A percentile compares a stretch with the other conserved stretches of the same genome.
phyloP scores from a whole-genome alignment of 2,888 invertebrate genomes.

The Bhutanitis thaidina region DNA sequence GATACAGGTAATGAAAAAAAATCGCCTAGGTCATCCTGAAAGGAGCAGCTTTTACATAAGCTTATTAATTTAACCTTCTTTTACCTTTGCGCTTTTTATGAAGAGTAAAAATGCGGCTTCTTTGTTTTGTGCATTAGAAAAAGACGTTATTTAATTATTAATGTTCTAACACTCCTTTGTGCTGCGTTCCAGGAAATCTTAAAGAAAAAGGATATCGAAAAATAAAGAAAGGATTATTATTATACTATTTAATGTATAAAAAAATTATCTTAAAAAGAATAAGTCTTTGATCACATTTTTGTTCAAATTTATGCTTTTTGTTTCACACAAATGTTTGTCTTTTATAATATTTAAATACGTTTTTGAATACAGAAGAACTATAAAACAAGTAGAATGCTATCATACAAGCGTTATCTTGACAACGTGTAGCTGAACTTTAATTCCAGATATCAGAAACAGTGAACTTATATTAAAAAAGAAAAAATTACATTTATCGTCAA shows the following conservation, averaged over 20 bases:
- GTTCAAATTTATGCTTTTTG: no score
- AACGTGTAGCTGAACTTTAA: no score
- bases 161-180: constrained; percentile 19
- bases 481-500: no score
- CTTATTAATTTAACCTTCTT: constrained; percentile 53
- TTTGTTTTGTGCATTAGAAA: constrained; percentile 11
- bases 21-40: constrained; percentile 53
- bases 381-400: no score
- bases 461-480: no score
- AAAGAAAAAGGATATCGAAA: not conserved
- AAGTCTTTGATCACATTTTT: no score
- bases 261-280: no score
- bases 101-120: constrained; percentile 14
- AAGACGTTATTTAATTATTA: constrained; percentile 19
- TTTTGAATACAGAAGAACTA: no score
- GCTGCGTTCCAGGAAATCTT: constrained; percentile 6
- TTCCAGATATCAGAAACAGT: no score
- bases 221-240: not conserved
- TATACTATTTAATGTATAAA: not conserved
- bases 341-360: no score
- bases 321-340: no score
- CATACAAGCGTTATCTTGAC: no score
- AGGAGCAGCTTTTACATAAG: constrained; percentile 52
- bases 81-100: constrained; percentile 25
- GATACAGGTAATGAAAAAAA: constrained; percentile 65